These are phyloP conservation scores for Eristalis tenax DNA, from an alignment of 2,888 invertebrate genomes.

Conservation along the genomic window DNA sequence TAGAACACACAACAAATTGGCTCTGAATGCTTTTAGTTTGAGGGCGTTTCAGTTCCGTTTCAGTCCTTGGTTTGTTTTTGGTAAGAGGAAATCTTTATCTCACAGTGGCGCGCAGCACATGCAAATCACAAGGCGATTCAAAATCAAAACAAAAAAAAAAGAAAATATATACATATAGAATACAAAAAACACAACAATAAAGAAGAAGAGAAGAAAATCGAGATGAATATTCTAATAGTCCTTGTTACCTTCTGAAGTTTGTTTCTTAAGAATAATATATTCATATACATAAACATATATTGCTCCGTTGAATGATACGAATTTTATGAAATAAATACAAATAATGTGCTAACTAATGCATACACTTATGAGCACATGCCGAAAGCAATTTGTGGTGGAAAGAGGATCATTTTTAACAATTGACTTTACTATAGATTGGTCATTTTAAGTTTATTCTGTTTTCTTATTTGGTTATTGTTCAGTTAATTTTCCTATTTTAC, in stretches of 20 bases:
- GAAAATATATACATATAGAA: not conserved
- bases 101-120: conserved; percentile 23
- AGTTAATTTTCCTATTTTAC: conserved; percentile 11
- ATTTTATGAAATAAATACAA: conserved; percentile 10
- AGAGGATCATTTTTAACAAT: not conserved
- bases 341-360: conserved; percentile 20
- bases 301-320: conserved; percentile 39
- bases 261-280: conserved; percentile 32
- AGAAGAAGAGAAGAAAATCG: conserved; percentile 20
- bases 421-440: not conserved
- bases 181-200: not conserved
- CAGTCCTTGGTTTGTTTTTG: conserved; percentile 4
- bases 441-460: conserved; percentile 38
- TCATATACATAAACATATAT: conserved; percentile 47
- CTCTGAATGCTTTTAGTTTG: conserved; percentile 45
- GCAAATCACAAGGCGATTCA: conserved; percentile 28
- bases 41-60: not conserved
- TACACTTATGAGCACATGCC: conserved; percentile 10
- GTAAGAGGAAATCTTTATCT: not conserved
- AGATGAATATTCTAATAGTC: conserved; percentile 26
- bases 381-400: conserved; percentile 30
- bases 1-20: conserved; percentile 20
- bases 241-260: conserved; percentile 50
- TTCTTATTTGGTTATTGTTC: conserved; percentile 16
- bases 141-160: not conserved